Evolutionary conservation across 1,140 invertebrate species (phyloP).

Genomic region (Apis cerana): DNA sequence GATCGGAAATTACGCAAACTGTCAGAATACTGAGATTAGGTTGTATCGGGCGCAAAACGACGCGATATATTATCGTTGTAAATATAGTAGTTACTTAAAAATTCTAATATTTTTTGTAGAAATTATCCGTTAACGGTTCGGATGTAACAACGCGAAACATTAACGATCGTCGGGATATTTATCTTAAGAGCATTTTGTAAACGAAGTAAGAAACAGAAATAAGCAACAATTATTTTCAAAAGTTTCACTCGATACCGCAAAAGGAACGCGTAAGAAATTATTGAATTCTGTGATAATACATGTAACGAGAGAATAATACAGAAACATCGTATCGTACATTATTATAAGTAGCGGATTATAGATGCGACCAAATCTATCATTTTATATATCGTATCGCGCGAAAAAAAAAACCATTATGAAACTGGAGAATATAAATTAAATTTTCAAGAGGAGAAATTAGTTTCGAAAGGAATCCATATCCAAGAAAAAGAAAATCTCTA

Average conservation of each 20-base stretch:
- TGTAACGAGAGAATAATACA: constrained; percentile 58
- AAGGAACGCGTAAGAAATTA: constrained; percentile 59
- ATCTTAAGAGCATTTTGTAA: constrained; percentile 62
- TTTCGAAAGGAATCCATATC: constrained; percentile 30
- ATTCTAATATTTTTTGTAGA: constrained; percentile 69
- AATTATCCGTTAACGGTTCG: constrained; percentile 52
- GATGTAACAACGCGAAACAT: constrained; percentile 4
- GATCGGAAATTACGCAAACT: neutral
- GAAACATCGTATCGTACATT: constrained; percentile 45
- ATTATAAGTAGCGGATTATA: constrained; percentile 56
- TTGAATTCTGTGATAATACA: constrained; percentile 71
- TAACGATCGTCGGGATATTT: constrained; percentile 53
- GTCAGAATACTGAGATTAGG: constrained; percentile 6
- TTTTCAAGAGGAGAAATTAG: constrained; percentile 7
- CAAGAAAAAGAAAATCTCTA: constrained; percentile 1
- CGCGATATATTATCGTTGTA: constrained; percentile 44
- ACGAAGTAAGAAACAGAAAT: constrained; percentile 44
- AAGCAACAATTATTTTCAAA: constrained; percentile 64
- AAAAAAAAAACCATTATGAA: neutral
- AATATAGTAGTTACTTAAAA: constrained; percentile 63
- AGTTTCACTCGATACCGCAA: constrained; percentile 49
- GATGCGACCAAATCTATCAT: constrained; percentile 63
- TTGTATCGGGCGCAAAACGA: constrained; percentile 3
- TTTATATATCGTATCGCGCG: constrained; percentile 57
- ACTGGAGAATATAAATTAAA: neutral